These are phyloP conservation scores for Molorchus minor DNA, from an alignment of 2,888 invertebrate genomes.

Conservation along the genomic window DNA sequence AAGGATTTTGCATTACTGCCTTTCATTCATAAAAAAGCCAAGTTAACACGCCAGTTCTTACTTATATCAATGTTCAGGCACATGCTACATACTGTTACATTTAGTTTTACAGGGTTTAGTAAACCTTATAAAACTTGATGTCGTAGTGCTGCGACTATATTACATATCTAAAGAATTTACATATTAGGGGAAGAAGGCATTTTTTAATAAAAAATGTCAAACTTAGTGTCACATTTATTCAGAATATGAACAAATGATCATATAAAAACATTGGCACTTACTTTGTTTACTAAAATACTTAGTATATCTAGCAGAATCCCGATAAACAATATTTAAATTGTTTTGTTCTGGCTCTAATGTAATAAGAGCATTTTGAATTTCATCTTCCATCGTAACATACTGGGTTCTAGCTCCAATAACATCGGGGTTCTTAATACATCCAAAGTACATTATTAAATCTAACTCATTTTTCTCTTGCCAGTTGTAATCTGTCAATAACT, in stretches of 20 bases:
- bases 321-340: slow-evolving; percentile 73
- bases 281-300: slow-evolving; percentile 59
- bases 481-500: slow-evolving; percentile 58
- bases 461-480: slow-evolving; percentile 58
- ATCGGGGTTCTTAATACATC: slow-evolving; percentile 47
- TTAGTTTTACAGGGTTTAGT: too few species aligned
- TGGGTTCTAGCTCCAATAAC: slow-evolving; percentile 58
- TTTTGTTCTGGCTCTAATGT: slow-evolving; percentile 73
- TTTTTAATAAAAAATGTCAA: neutral
- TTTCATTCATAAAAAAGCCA: too few species aligned
- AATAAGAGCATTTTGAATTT: slow-evolving; percentile 61
- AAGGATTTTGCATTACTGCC: too few species aligned
- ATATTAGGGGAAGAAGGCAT: neutral
- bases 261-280: slow-evolving; percentile 54
- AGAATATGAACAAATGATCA: slow-evolving; percentile 58
- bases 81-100: too few species aligned
- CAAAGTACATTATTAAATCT: slow-evolving; percentile 58
- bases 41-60: too few species aligned
- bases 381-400: slow-evolving; percentile 57
- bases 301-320: slow-evolving; percentile 65
- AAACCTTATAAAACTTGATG: too few species aligned
- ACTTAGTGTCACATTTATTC: slow-evolving; percentile 50
- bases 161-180: too few species aligned
- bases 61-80: too few species aligned
- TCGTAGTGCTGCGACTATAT: too few species aligned